A percentile compares a stretch with the other conserved stretches of the same genome.
These are phyloP conservation scores for Microctenopoma lineatum DNA, from an alignment of 2,797 vertebrate species.

Conservation along the genomic window DNA sequence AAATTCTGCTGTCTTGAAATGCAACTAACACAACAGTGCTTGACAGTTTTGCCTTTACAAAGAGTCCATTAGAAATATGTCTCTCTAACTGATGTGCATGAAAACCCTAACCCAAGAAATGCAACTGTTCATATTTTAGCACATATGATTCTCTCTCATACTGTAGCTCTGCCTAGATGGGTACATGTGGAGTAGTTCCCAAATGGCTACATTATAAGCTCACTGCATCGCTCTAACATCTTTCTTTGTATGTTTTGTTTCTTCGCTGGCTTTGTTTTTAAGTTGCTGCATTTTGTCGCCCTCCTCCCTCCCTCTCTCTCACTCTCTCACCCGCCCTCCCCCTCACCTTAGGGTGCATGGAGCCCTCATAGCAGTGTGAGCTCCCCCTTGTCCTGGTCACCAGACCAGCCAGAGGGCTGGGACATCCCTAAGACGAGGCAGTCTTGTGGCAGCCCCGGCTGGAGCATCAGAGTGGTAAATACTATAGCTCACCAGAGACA, in stretches of 20 bases:
- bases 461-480: slow-evolving; percentile 99
- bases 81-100: slow-evolving; percentile 57
- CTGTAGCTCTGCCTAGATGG: slow-evolving; percentile 34
- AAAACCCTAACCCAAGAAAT: slow-evolving; percentile 19
- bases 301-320: slow-evolving; percentile 81
- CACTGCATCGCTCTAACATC: slow-evolving; percentile 83
- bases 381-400: slow-evolving; percentile 96
- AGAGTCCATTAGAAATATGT: slow-evolving; percentile 23
- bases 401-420: slow-evolving; percentile 97
- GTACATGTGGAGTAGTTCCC: slow-evolving; percentile 43
- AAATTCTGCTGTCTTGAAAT: slow-evolving; percentile 42
- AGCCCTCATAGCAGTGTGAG: slow-evolving; percentile 97
- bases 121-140: slow-evolving; percentile 33
- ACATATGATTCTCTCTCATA: slow-evolving; percentile 30
- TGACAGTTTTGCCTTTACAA: slow-evolving; percentile 23
- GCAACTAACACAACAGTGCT: slow-evolving; percentile 57
- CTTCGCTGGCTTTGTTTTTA: slow-evolving; percentile 91
- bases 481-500: slow-evolving; percentile 71
- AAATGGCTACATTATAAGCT: slow-evolving; percentile 57
- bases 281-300: slow-evolving; percentile 89
- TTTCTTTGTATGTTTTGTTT: slow-evolving; percentile 87
- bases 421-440: slow-evolving; percentile 97
- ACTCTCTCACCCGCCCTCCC: slow-evolving; percentile 86
- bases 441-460: slow-evolving; percentile 93
- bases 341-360: slow-evolving; percentile 98